Evolutionary conservation across 1,140 invertebrate species (phyloP), one percentile per base, ranked within the genome.

Genomic region (Thrips palmi): DNA sequence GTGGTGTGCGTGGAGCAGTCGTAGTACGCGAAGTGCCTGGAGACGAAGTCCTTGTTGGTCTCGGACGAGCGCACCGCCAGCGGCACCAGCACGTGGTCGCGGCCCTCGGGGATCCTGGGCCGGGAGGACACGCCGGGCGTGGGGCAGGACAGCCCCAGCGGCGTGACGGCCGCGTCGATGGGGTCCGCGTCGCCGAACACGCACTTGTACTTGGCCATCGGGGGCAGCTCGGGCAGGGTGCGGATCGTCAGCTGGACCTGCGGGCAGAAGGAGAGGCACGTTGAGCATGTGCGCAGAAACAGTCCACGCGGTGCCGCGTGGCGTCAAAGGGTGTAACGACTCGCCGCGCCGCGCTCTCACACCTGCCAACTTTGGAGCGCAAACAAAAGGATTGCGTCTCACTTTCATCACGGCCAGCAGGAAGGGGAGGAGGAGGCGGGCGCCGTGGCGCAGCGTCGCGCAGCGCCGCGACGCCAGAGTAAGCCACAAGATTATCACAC

Each of bases 21-120:
- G 57, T 86, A 97, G 55, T 86, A 94, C 10, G 85, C 85, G 59
- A 96, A 94, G 55, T 80, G 80, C 34, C 80, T 66, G 2, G 83
- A 87, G 3, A 94, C 88, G 64, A 96, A 93, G 57, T 94, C 88
- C 52, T 89, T 88, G 52, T 92, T 88, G 3, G 86, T 92, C 60
- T 92, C 87, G 12, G 81, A 83, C 8, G 85, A 87, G 14, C 87
- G 70, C 2, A 97, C 85, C 4, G 88, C 84, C n/a, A 97, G 62
- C 10, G 85, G 79, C 31, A 97, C 87, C 45, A 81, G 64, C 0
- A 92, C 72, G 60, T 94, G 88, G 62, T 96, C 91, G 55, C 74
- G 67, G 39, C 71, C 74, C 37, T 71, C 66, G 0, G 76, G 68
- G 45, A 94, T 93, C 45, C 63, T 64, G 2, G 86, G 86, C 25